phyloP scores from a whole-genome alignment of 2,888 invertebrate genomes.

The Erannis defoliaria region DNA sequence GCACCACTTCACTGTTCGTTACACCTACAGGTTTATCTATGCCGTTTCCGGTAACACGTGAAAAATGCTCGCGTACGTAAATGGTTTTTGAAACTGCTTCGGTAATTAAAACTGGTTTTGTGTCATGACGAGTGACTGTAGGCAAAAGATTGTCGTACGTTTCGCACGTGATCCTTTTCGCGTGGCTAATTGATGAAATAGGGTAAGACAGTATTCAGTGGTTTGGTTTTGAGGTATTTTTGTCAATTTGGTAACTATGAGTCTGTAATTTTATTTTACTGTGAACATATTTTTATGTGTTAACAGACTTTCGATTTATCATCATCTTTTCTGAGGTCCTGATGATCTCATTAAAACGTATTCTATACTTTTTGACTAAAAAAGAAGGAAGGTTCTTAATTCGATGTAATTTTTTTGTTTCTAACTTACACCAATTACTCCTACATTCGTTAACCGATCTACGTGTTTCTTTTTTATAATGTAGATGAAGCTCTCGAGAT shows the following conservation, averaged over 20 bases:
- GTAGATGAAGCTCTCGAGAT: no score
- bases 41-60: conserved; percentile 9
- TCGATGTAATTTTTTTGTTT: no score
- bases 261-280: no score
- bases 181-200: not conserved
- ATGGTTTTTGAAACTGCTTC: not conserved
- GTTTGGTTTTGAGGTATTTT: not conserved
- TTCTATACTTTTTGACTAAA: no score
- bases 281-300: no score
- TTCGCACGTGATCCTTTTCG: not conserved
- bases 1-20: conserved; percentile 32
- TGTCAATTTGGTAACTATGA: not conserved
- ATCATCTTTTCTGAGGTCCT: no score
- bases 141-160: not conserved
- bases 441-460: no score
- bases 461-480: no score
- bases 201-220: not conserved
- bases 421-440: no score
- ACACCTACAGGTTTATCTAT: conserved; percentile 10
- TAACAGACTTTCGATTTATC: no score
- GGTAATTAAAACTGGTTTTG: conserved; percentile 12
- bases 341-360: no score
- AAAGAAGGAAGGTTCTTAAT: no score
- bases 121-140: not conserved
- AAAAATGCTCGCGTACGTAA: conserved; percentile 8